Base-by-base conservation (phyloP, 2,888 invertebrate species). In the Eudemis profundana region DNA sequence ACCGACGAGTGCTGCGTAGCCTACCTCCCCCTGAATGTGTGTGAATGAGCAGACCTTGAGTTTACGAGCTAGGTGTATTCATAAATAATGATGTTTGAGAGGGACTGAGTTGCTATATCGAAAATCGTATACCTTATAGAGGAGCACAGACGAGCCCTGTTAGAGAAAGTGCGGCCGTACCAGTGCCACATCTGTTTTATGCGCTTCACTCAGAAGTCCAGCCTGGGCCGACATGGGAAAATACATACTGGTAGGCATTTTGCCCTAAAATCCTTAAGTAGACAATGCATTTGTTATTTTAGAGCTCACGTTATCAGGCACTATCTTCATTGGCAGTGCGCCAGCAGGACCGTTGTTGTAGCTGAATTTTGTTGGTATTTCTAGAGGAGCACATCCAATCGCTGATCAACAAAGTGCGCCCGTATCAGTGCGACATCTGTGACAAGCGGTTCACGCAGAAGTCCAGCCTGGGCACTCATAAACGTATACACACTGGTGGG, bases 391-490 rank as follows among this genome's bases (percentile, higher is more conserved):
- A 93, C 92, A 92, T 93, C 89, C 93, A 92, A 90, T 92, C 93
- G 93, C 93, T 93, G 92, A 92, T 93, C 93, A 92, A 93, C 93
- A 93, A 93, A 92, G 93, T 93, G 89, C 93, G 93, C 83, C 93
- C 93, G 79, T 93, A 92, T 90, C 93, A 96, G 85, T 96, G 96
- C 87, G 95, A 95, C 87, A 93, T 95, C 83, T 96, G 96, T 89
- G 93, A 95, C 86, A 96, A 96, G 92, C 93, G 95, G 84, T 96
- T 96, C 91, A 96, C 96, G 74, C 96, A 96, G 92, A 96, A 96
- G 91, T 96, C 96, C 84, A 96, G 96, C 90, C 93, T 96, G 78
- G 96, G 96, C 90, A 96, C 96, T 79, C 96, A 96, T 93, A 95
- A 95, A 86, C 94, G 96, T 83, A 95, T 95, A 78, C 96, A 96